Evolutionary conservation across 2,113 vertebrate species (phyloP).

Genomic region (Sebastes schlegelii): DNA sequence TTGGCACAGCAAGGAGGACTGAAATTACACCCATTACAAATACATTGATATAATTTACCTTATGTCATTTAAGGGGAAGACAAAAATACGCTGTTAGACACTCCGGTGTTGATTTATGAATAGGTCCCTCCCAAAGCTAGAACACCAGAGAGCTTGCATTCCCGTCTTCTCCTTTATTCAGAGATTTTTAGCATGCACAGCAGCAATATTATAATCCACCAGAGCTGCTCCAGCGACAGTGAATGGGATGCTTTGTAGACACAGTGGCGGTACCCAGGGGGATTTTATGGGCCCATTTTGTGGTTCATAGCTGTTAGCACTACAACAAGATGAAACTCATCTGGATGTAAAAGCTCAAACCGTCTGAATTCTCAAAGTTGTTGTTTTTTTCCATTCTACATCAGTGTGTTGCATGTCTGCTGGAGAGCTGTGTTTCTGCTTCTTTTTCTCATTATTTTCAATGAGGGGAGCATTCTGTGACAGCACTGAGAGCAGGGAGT

Average conservation of each 20-base stretch:
- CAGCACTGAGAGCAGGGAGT: slow-evolving; percentile 27
- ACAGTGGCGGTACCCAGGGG: slow-evolving; percentile 51
- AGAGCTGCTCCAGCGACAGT: slow-evolving; percentile 53
- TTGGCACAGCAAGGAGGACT: slow-evolving; percentile 10
- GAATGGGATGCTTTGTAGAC: slow-evolving; percentile 66
- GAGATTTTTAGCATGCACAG: slow-evolving; percentile 63
- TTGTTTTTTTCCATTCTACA: slow-evolving; percentile 18
- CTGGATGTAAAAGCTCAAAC: slow-evolving; percentile 60
- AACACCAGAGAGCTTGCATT: slow-evolving; percentile 28
- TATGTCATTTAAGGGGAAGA: slow-evolving; percentile 20
- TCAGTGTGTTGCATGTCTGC: slow-evolving; percentile 36
- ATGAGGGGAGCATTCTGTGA: slow-evolving; percentile 20
- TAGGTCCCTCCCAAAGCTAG: background rate
- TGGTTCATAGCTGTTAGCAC: slow-evolving; percentile 65
- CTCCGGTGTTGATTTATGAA: slow-evolving; percentile 25
- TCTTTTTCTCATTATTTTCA: slow-evolving; percentile 46
- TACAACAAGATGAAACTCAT: slow-evolving; percentile 71
- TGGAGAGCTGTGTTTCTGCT: slow-evolving; percentile 38
- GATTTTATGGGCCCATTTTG: slow-evolving; percentile 65
- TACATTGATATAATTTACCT: slow-evolving; percentile 34
- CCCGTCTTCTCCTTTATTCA: slow-evolving; percentile 28
- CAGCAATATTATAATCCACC: slow-evolving; percentile 58
- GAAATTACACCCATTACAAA: slow-evolving; percentile 30
- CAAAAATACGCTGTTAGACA: slow-evolving; percentile 18
- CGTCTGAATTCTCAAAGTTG: slow-evolving; percentile 47